Conservation (phyloP, 2,888 invertebrate species). For the Sarcophaga rosellei region DNA sequence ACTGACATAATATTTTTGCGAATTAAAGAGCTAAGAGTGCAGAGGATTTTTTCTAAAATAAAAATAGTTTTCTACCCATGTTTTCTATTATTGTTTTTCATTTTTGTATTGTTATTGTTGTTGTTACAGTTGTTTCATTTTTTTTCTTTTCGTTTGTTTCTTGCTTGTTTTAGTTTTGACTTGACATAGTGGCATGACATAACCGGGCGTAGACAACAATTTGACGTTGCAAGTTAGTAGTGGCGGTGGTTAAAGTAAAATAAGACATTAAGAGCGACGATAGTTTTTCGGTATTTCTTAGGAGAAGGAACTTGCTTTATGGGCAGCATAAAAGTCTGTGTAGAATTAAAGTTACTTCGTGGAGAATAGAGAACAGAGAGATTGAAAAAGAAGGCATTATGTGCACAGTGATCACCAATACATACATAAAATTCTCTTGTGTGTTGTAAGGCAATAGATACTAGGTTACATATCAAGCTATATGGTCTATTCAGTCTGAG, state of each 20-base stretch:
- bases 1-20: not conserved
- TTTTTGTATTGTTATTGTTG: not conserved
- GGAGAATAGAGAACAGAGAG: too few relatives aligned
- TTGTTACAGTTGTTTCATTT: conserved; percentile 2
- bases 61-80: conserved; percentile 13
- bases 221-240: conserved; percentile 33
- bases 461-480: too few relatives aligned
- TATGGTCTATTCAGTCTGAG: too few relatives aligned
- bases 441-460: too few relatives aligned
- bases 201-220: not conserved
- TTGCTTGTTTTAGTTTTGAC: conserved; percentile 3
- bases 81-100: conserved; percentile 43
- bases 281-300: conserved; percentile 13
- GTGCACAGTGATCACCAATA: too few relatives aligned
- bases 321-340: not conserved
- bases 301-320: conserved; percentile 25
- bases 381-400: too few relatives aligned
- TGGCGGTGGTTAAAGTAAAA: not conserved
- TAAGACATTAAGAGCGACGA: not conserved
- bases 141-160: conserved; percentile 21
- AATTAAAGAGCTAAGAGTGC: conserved; percentile 17
- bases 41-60: conserved; percentile 21
- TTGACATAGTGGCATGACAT: conserved; percentile 48
- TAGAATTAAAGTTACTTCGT: too few relatives aligned
- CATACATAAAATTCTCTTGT: too few relatives aligned